These are phyloP conservation scores for Teleopsis dalmanni DNA, from an alignment of 1,140 invertebrate genomes.

Conservation along the genomic window DNA sequence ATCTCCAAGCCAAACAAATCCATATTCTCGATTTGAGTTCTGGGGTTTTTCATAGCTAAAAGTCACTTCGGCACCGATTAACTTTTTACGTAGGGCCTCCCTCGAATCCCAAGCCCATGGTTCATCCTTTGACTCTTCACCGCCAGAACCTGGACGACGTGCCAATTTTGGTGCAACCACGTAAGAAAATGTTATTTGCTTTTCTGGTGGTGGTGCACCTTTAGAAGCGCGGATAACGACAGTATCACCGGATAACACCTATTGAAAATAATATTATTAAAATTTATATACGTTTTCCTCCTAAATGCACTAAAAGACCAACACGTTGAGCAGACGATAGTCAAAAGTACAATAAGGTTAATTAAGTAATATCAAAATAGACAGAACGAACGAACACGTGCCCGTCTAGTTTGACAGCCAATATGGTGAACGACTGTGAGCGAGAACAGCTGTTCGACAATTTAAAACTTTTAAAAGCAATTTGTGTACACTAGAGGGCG, in stretches of 20 bases:
- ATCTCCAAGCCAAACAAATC: conserved; percentile 77
- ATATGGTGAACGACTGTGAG: no score
- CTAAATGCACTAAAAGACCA: no score
- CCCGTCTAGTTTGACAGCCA: no score
- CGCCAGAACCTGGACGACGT: conserved; percentile 57
- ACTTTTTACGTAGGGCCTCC: conserved; percentile 85
- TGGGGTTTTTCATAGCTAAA: conserved; percentile 68
- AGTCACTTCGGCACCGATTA: conserved; percentile 81
- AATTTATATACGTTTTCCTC: no score
- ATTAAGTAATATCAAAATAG: no score
- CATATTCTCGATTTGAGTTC: conserved; percentile 78
- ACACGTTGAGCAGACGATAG: no score
- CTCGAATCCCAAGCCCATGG: conserved; percentile 94
- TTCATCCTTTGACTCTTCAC: conserved; percentile 76
- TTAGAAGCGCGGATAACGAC: conserved; percentile 77
- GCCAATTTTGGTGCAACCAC: conserved; percentile 88
- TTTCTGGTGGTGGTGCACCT: conserved; percentile 79
- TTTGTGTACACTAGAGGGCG: no score
- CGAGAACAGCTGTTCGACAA: no score
- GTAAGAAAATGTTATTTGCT: conserved; percentile 81
- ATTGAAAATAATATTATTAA: neutral
- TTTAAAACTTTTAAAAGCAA: no score
- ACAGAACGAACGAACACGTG: no score
- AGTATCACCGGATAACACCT: conserved; percentile 87
- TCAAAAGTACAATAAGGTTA: no score